Evolutionary conservation across 2,888 invertebrate species (phyloP), one percentile per base, ranked within the genome.

Genomic region (Allygus modestus): DNA sequence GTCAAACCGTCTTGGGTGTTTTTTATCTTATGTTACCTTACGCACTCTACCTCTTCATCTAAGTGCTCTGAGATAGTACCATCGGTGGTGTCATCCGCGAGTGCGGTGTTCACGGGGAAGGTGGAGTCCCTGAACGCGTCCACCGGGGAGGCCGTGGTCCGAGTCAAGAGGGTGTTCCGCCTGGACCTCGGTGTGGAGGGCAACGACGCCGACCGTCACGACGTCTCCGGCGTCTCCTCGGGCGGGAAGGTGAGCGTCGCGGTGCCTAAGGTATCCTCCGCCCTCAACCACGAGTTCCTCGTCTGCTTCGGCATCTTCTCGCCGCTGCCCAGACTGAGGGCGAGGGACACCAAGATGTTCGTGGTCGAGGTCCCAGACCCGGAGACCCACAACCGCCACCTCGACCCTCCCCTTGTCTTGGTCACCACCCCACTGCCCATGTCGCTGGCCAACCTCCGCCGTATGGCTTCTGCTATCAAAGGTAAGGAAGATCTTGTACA

Each of bases 401-500:
- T 26, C 31, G 51, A 46, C 51, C 77, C 77, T 33, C 43, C n/a
- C 28, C 51, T 91, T 51, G 87, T 89, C 84, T 89, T 91, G 84
- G 89, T 92, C 65, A 87, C 92, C 73, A 91, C 92, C 87, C 92
- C 92, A 17, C 91, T 92, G 85, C 92, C 92, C 4, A 89, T 92
- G 87, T 92, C 92, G 1, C 90, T 92, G 37, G 92, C 92, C 87
- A 92, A 92, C 88, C 90, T 92, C 88, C 92, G 92, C 86, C 90
- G 92, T 88, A 90, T 92, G 81, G 92, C 92, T 87, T 92, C 92
- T 71, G 92, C 92, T 88, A 92, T 92, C 37, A 92, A 92, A 92
- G 92, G 92, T 92, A 37, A 37, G 9, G n/a, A n/a, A n/a, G n/a
- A n/a, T n/a, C n/a, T n/a, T n/a, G n/a, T n/a, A n/a, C n/a, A n/a